Conservation (phyloP, 2,888 invertebrate genomes). For the Cetonia aurata region DNA sequence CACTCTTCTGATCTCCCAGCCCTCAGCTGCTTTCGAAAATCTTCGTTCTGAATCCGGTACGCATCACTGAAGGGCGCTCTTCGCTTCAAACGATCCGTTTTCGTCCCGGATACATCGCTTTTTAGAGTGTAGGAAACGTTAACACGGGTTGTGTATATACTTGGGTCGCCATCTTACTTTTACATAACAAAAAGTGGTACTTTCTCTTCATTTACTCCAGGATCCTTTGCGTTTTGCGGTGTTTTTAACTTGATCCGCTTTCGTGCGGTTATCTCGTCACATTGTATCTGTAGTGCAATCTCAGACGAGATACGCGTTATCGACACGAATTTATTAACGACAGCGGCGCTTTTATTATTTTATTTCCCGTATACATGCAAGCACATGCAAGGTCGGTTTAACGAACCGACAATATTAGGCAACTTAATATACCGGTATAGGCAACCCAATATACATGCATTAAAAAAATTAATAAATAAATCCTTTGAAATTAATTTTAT, state of each 20-base stretch:
- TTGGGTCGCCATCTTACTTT: conserved; percentile 56
- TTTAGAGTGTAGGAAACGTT: conserved; percentile 26
- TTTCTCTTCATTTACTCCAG: conserved; percentile 35
- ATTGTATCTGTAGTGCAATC: conserved; percentile 15
- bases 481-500: no score
- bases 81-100: conserved; percentile 46
- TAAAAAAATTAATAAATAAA: no score
- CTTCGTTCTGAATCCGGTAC: conserved; percentile 48
- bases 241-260: neutral
- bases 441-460: neutral
- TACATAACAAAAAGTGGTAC: conserved; percentile 40
- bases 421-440: conserved; percentile 18
- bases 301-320: neutral
- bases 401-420: neutral
- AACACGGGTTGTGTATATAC: conserved; percentile 54
- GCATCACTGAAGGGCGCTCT: conserved; percentile 56
- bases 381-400: neutral
- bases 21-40: conserved; percentile 47
- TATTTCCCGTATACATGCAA: conserved; percentile 2
- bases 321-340: neutral
- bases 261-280: conserved; percentile 19
- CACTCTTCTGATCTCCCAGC: conserved; percentile 21
- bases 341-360: conserved; percentile 10
- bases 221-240: conserved; percentile 7
- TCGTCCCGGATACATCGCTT: conserved; percentile 50